Base-by-base conservation (phyloP, 2,797 vertebrate genomes). In the Pachyuromys duprasi region DNA sequence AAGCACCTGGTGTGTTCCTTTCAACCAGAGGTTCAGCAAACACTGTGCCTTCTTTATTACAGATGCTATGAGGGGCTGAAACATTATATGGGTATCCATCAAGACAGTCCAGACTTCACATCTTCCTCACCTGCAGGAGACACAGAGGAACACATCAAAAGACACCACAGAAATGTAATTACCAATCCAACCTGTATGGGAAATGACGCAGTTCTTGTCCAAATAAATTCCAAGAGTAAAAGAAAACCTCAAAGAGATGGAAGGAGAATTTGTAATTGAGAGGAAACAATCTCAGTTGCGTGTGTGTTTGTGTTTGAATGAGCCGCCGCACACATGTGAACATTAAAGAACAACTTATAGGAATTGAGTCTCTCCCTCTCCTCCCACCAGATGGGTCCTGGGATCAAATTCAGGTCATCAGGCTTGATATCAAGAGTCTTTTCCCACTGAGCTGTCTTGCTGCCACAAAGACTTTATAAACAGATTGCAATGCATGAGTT, bases 181-280 rank as follows among this genome's bases (percentile, higher is more conserved):
- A 81, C 72, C 76, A 91, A 74, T 81, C 3, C 39, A 94, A 80
- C 36, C 57, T 72, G 33, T 9, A 84, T 75, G 49, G 42, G 86
- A 96, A 93, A 92, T 62, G 20, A 91, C 6, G 18, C 31, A 65
- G 15, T 84, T 94, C 67, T 49, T 94, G 39, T 94, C 65, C 26
- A 95, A 83, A 92, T 78, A 81, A 75, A 83, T 70, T 76, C 17
- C 28, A 83, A 62, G 39, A 65, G 9, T n/a, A 91, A 87, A 65
- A 24, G 42, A 84, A 93, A 95, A 31, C 6, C 20, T 2, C 49
- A 86, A 12, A 63, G 26, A 76, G 26, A 91, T 76, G 13, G 53
- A 80, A 95, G 18, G 17, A 36, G 7, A 70, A 84, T 42, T 67
- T 67, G 11, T 84, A 67, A 45, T 63, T 65, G 39, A 63, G 15